These are phyloP conservation scores for Lepidotrigona ventralis DNA, from an alignment of 1,140 invertebrate genomes.

Conservation along the genomic window DNA sequence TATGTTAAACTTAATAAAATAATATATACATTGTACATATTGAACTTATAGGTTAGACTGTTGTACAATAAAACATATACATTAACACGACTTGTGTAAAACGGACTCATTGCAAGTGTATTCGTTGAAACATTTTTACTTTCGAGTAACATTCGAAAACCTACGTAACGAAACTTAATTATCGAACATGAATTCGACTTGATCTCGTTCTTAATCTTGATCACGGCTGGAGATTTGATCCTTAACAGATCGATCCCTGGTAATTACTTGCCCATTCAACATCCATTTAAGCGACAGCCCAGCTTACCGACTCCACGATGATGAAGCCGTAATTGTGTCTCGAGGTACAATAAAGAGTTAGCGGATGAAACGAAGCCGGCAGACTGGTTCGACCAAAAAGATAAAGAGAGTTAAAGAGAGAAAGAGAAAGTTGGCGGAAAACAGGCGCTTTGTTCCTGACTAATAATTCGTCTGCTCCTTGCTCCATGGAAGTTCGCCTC, in stretches of 20 bases:
- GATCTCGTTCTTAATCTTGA: no score
- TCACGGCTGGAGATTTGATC: neutral
- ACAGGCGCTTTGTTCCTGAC: conserved; percentile 37
- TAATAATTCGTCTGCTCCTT: conserved; percentile 47
- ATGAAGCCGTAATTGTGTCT: neutral
- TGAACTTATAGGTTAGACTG: no score
- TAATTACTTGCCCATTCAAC: neutral
- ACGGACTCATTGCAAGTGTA: no score
- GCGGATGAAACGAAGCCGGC: neutral
- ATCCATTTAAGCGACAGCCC: neutral
- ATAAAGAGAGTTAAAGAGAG: neutral
- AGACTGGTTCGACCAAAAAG: neutral
- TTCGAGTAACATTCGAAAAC: no score
- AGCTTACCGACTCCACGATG: neutral
- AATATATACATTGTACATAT: no score
- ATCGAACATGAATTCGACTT: no score
- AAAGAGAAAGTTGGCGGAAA: conserved; percentile 6
- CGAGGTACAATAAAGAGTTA: conserved; percentile 10
- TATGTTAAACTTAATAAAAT: no score
- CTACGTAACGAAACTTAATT: no score
- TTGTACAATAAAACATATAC: no score
- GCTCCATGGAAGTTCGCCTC: conserved; percentile 31
- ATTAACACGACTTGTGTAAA: no score
- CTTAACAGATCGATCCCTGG: neutral
- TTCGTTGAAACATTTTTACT: no score